Percentiles rank a stretch among this genome's conserved stretches.
phyloP scores from a whole-genome alignment of 2,888 invertebrate species.

The Pandemis corylana region DNA sequence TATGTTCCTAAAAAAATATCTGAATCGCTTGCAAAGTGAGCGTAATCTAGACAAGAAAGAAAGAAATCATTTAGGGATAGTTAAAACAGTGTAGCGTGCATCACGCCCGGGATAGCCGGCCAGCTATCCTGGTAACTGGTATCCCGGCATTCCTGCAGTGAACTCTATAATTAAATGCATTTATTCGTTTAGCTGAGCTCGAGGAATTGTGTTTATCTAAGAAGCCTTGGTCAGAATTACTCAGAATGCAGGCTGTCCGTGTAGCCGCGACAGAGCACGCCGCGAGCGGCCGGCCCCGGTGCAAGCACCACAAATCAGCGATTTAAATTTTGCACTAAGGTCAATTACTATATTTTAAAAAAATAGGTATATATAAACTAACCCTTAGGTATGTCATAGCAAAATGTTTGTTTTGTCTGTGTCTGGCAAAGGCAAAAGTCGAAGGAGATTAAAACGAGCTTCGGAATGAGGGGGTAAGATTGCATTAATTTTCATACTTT shows the following conservation, averaged over 20 bases:
- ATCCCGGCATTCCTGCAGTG: constrained; percentile 36
- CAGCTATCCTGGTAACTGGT: constrained; percentile 16
- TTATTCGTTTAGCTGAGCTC: constrained; percentile 35
- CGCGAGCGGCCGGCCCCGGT: constrained; percentile 30
- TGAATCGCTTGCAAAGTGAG: background rate
- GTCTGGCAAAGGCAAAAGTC: too few relatives aligned
- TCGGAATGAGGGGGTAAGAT: too few relatives aligned
- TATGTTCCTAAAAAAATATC: too few relatives aligned
- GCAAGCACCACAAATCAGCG: constrained; percentile 19
- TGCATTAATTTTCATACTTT: too few relatives aligned
- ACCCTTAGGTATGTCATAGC: too few relatives aligned
- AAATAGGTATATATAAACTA: too few relatives aligned
- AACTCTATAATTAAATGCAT: constrained; percentile 43
- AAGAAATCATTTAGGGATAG: background rate
- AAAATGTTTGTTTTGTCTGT: too few relatives aligned
- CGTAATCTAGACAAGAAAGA: background rate
- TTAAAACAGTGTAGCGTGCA: background rate
- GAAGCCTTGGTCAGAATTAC: constrained; percentile 44
- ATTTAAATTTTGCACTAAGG: background rate
- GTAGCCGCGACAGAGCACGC: constrained; percentile 46
- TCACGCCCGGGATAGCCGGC: background rate
- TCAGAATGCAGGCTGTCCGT: constrained; percentile 47
- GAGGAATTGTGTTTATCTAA: constrained; percentile 53
- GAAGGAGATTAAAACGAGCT: too few relatives aligned
- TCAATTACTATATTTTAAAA: too few relatives aligned